Evolutionary conservation across 2,888 invertebrate species (phyloP).

Genomic region (Meta bourneti): DNA sequence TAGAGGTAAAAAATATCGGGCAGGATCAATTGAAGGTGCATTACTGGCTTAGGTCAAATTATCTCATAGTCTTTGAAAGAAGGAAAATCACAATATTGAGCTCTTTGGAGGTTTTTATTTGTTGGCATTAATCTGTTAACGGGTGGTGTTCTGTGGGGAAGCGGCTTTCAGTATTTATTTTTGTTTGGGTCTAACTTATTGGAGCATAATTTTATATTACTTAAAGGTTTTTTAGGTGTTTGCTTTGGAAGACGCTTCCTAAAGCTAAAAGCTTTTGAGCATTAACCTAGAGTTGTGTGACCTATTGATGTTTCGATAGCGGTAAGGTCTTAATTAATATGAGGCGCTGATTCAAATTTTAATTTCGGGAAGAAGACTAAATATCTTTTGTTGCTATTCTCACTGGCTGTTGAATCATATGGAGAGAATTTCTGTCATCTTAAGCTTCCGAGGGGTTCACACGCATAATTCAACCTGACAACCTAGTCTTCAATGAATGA

Average conservation of each 20-base stretch:
- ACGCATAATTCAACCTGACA: no score
- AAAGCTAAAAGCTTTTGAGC: not conserved
- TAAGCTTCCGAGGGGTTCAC: no score
- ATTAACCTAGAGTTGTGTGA: not conserved
- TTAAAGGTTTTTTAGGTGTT: not conserved
- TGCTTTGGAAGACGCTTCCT: no score
- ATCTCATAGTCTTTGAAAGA: not conserved
- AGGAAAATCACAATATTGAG: not conserved
- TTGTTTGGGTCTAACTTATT: not conserved
- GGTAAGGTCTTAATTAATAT: no score
- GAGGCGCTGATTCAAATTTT: no score
- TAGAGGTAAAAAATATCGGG: not conserved
- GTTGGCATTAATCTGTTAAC: not conserved
- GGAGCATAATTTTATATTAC: not conserved
- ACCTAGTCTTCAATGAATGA: no score
- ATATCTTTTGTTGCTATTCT: no score
- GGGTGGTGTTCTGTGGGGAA: not conserved
- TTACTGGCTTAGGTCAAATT: slow-evolving; percentile 12
- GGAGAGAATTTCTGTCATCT: no score
- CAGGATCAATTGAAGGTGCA: slow-evolving; percentile 23
- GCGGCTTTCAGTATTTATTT: not conserved
- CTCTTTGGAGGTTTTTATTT: not conserved
- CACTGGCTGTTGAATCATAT: no score
- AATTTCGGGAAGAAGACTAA: no score
- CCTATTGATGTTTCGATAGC: not conserved